Percentiles rank a stretch among this genome's conserved stretches.
Evolutionary conservation across 2,113 vertebrate genomes (phyloP).

Genomic region (Cyphomyrus plagiostoma): DNA sequence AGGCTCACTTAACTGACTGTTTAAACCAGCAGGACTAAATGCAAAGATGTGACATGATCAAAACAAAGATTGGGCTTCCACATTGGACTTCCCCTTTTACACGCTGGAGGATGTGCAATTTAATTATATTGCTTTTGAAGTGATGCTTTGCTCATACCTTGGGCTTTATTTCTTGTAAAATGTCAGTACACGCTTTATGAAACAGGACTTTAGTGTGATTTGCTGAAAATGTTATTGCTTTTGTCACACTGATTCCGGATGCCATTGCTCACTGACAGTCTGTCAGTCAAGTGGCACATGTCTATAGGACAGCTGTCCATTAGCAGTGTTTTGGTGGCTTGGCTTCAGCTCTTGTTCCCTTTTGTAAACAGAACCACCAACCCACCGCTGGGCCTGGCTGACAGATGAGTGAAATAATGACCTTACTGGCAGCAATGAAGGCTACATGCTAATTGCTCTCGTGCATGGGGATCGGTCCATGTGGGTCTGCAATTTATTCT

Average conservation of each 20-base stretch:
- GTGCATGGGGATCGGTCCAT: not conserved
- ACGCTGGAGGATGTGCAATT: not conserved
- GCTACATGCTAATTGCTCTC: conserved; percentile 1
- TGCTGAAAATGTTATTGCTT: not conserved
- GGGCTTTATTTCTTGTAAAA: not conserved
- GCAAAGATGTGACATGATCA: not conserved
- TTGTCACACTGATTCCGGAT: not conserved
- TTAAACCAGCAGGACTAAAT: not conserved
- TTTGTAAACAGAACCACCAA: not conserved
- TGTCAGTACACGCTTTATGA: not conserved
- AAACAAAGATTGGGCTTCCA: not conserved
- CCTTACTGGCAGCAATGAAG: not conserved
- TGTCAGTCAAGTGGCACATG: not conserved
- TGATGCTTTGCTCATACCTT: not conserved
- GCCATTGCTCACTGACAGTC: not conserved
- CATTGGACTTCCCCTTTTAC: not conserved
- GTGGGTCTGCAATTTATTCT: conserved; percentile 6
- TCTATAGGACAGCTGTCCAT: not conserved
- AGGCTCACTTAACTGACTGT: not conserved
- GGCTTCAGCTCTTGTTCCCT: not conserved
- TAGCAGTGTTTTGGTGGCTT: not conserved
- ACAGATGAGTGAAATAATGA: not conserved
- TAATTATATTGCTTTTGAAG: not conserved
- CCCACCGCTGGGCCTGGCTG: not conserved
- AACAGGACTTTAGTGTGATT: not conserved